These are phyloP conservation scores for Orientallactaga bullata DNA, from an alignment of 2,113 vertebrate species.

Conservation along the genomic window DNA sequence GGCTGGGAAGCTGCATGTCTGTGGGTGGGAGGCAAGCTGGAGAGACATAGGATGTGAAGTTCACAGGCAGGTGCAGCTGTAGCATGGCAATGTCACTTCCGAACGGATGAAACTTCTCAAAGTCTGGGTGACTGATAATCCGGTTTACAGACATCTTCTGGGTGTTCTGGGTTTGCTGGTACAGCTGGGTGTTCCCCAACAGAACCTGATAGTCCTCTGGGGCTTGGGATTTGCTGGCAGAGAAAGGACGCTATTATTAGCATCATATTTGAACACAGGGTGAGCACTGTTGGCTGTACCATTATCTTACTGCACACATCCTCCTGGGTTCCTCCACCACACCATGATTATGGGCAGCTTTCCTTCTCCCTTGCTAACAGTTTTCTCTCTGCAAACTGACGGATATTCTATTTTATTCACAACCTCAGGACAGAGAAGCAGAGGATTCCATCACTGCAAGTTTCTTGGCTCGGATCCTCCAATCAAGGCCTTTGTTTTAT, in stretches of 20 bases:
- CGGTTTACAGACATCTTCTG: not conserved
- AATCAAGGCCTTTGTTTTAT: not conserved
- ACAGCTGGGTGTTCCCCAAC: constrained; percentile 42
- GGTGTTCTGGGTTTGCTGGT: constrained; percentile 34
- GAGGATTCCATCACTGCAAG: not conserved
- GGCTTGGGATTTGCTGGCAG: constrained; percentile 61
- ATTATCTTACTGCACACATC: not conserved
- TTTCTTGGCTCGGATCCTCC: not conserved
- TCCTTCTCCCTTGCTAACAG: not conserved
- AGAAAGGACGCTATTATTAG: not conserved
- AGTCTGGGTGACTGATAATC: constrained; percentile 66
- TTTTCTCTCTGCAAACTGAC: not conserved
- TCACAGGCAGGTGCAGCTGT: constrained; percentile 57
- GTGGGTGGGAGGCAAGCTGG: constrained; percentile 59
- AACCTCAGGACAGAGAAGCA: not conserved
- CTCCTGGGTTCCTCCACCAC: too few relatives aligned
- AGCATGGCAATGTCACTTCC: constrained; percentile 73
- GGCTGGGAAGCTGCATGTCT: not conserved
- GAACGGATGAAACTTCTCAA: constrained; percentile 60
- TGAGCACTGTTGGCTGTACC: not conserved
- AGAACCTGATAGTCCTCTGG: constrained; percentile 17
- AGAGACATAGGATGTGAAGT: constrained; percentile 40
- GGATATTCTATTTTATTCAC: not conserved
- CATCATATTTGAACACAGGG: not conserved
- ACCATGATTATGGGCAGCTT: too few relatives aligned